Evolutionary conservation across 2,797 vertebrate genomes (phyloP).

Genomic region (Loris lydekkerianus): DNA sequence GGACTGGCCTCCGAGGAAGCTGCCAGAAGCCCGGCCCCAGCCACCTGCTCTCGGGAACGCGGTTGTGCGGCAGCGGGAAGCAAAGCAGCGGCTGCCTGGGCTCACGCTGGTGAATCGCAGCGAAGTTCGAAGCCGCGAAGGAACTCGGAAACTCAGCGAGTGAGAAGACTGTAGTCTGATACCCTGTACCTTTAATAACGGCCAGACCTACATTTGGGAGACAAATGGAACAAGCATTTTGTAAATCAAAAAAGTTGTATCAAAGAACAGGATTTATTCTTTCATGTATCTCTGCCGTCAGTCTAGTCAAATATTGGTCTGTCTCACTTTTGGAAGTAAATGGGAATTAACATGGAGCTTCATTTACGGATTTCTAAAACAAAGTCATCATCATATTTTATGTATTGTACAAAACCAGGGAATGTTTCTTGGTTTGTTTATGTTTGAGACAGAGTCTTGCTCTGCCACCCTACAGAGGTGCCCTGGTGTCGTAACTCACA

Average conservation of each 20-base stretch:
- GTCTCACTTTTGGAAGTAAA: rapidly evolving
- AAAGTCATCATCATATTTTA: background rate
- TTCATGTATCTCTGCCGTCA: background rate
- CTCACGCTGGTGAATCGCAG: background rate
- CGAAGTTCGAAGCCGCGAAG: background rate
- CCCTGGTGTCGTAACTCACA: too few relatives aligned
- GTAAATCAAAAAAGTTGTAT: background rate
- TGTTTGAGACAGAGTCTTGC: background rate
- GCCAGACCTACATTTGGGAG: background rate
- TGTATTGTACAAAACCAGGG: background rate
- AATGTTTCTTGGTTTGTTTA: background rate
- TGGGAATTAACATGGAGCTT: background rate
- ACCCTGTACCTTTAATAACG: background rate
- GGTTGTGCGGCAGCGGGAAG: rapidly evolving
- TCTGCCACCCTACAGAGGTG: too few relatives aligned
- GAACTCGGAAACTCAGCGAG: background rate
- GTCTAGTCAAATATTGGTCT: background rate
- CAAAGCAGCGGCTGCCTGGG: too few relatives aligned
- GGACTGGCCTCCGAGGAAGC: rapidly evolving
- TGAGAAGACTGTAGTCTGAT: background rate
- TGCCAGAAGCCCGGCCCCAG: background rate
- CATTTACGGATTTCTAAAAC: background rate
- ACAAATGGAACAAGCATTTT: background rate
- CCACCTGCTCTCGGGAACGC: background rate
- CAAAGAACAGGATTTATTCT: background rate